Conservation (phyloP, 2,113 vertebrate genomes). For the Vireo altiloquus region DNA sequence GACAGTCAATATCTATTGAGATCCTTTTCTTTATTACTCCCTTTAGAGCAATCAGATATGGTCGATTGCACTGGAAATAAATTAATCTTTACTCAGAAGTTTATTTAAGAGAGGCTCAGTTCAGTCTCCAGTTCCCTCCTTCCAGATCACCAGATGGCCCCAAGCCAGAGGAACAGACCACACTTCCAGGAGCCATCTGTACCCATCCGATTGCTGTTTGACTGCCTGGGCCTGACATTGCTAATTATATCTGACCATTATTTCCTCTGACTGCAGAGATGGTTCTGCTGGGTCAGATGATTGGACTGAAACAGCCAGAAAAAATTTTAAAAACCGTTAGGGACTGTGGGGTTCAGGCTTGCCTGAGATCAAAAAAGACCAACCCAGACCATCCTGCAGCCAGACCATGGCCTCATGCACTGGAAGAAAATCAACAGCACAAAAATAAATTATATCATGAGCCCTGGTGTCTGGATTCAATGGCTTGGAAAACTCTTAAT, state of each 20-base stretch:
- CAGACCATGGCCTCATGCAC: not conserved
- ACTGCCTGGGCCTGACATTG: not conserved
- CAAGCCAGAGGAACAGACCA: not conserved
- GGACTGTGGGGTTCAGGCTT: not conserved
- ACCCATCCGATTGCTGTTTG: not conserved
- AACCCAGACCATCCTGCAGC: not conserved
- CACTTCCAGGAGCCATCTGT: slow-evolving; percentile 25
- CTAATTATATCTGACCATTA: not conserved
- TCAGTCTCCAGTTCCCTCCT: not conserved
- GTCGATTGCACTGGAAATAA: not conserved
- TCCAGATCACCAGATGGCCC: not conserved
- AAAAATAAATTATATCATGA: not conserved
- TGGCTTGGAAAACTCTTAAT: too few species aligned
- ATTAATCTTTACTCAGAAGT: not conserved
- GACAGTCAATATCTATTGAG: not conserved
- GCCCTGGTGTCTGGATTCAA: not conserved
- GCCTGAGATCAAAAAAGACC: not conserved
- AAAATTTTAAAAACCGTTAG: not conserved
- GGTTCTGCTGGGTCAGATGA: not conserved
- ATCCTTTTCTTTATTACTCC: not conserved
- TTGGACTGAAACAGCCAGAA: not conserved
- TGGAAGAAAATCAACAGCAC: not conserved
- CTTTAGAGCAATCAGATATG: not conserved
- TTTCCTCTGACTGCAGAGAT: not conserved
- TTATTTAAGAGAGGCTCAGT: not conserved